These are phyloP conservation scores for Cisticola juncidis DNA, from an alignment of 2,113 vertebrate genomes.

Conservation along the genomic window DNA sequence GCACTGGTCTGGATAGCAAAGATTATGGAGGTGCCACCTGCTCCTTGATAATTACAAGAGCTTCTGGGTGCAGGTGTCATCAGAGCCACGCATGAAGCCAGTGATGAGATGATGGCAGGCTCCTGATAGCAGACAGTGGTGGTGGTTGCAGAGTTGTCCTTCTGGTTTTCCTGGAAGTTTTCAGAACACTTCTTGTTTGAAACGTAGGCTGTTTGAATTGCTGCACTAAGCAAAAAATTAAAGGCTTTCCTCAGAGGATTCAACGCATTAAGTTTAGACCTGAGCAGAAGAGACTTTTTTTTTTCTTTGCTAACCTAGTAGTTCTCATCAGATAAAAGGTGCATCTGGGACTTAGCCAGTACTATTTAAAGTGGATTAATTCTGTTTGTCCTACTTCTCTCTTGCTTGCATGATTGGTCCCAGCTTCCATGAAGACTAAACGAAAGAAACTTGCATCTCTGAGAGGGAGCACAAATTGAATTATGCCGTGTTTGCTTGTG, in stretches of 20 bases:
- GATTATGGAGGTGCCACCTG: not conserved
- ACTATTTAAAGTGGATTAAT: conserved; percentile 34
- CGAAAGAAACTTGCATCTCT: conserved; percentile 7
- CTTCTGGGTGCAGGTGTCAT: not conserved
- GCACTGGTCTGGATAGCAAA: not conserved
- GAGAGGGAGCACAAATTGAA: conserved; percentile 62
- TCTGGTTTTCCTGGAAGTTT: not conserved
- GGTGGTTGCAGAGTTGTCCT: not conserved
- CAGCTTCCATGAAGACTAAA: conserved; percentile 10
- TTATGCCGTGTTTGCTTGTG: conserved; percentile 48
- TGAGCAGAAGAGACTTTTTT: not conserved
- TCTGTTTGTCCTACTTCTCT: conserved; percentile 38
- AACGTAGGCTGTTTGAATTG: not conserved
- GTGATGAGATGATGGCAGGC: not conserved
- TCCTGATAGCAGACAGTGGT: not conserved
- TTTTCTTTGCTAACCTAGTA: conserved; percentile 5
- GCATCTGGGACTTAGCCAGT: conserved; percentile 1
- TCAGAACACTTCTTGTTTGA: not conserved
- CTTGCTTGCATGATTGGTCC: conserved; percentile 1
- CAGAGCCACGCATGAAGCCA: rapidly evolving
- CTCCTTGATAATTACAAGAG: not conserved
- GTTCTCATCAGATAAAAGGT: conserved; percentile 37
- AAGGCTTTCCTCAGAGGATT: conserved; percentile 2
- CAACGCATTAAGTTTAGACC: conserved; percentile 8
- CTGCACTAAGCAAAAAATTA: conserved; percentile 11